A percentile compares a stretch with the other conserved stretches of the same genome.
Conservation (phyloP, 2,888 invertebrate species). For the Calliscelio sp. region DNA sequence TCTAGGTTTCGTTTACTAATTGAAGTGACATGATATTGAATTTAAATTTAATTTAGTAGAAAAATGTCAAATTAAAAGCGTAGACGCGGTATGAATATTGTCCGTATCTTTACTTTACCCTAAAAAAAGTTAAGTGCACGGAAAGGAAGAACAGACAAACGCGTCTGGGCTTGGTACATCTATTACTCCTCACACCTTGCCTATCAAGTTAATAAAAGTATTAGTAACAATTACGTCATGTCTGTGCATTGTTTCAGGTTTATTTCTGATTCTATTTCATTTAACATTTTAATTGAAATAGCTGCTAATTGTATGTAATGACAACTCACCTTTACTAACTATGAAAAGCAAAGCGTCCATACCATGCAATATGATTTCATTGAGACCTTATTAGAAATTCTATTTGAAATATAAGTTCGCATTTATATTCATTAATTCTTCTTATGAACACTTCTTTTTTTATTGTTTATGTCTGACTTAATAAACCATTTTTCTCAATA, state of each 20-base stretch:
- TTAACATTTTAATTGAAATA: too few relatives aligned
- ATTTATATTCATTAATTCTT: too few relatives aligned
- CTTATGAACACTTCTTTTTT: too few relatives aligned
- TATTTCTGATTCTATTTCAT: constrained; percentile 14
- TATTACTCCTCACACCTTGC: constrained; percentile 74
- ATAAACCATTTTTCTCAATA: too few relatives aligned
- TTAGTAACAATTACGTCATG: constrained; percentile 41
- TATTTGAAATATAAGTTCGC: too few relatives aligned
- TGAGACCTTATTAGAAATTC: too few relatives aligned
- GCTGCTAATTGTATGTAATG: background rate
- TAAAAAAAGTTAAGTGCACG: constrained; percentile 69
- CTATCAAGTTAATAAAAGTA: constrained; percentile 60
- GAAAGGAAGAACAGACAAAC: constrained; percentile 73
- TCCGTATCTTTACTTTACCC: constrained; percentile 69
- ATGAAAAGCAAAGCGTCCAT: background rate
- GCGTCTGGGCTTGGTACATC: constrained; percentile 73
- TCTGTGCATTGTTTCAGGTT: constrained; percentile 19
- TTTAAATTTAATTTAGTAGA: too few relatives aligned
- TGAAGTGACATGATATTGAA: too few relatives aligned
- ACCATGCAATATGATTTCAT: background rate
- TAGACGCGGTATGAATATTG: constrained; percentile 64
- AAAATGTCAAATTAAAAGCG: constrained; percentile 48
- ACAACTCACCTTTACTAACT: constrained; percentile 38
- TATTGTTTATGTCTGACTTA: too few relatives aligned
- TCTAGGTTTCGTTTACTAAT: too few relatives aligned